A percentile compares a stretch with the other conserved stretches of the same genome.
phyloP scores from a whole-genome alignment of 2,113 vertebrate genomes.

The Hypanus sabinus region DNA sequence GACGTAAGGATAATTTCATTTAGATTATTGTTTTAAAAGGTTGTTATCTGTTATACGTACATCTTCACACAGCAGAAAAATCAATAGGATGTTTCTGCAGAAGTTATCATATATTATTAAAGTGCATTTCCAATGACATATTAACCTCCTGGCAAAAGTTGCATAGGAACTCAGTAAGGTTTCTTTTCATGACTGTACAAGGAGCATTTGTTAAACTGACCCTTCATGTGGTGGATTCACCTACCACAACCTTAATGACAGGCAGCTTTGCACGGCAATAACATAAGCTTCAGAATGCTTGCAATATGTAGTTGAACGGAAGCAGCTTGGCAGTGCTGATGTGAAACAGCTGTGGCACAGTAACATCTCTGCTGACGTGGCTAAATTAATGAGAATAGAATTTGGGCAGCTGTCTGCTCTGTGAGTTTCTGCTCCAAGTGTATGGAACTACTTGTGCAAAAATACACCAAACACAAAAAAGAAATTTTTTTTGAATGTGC shows the following conservation, averaged over 20 bases:
- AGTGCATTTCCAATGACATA: not conserved
- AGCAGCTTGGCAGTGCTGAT: not conserved
- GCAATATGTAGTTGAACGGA: not conserved
- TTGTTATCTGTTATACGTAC: not conserved
- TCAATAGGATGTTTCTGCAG: not conserved
- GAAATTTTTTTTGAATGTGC: not conserved
- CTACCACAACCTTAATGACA: constrained; percentile 16
- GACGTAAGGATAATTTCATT: not conserved
- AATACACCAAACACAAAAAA: not conserved
- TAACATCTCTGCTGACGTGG: constrained; percentile 5
- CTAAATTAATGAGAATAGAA: not conserved
- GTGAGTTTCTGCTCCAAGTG: not conserved
- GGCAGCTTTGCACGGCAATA: not conserved
- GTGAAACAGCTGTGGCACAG: constrained; percentile 5
- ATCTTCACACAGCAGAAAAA: not conserved
- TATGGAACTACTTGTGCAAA: not conserved
- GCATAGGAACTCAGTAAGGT: not conserved
- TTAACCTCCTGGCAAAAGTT: not conserved
- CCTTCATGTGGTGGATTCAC: not conserved
- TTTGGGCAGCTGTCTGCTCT: not conserved
- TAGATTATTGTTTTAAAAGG: not conserved
- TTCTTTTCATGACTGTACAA: not conserved
- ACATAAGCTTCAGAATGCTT: not conserved
- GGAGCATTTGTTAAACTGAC: not conserved
- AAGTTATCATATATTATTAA: not conserved